Evolutionary conservation across 2,888 invertebrate genomes (phyloP).

Genomic region (Cantharis nigra): DNA sequence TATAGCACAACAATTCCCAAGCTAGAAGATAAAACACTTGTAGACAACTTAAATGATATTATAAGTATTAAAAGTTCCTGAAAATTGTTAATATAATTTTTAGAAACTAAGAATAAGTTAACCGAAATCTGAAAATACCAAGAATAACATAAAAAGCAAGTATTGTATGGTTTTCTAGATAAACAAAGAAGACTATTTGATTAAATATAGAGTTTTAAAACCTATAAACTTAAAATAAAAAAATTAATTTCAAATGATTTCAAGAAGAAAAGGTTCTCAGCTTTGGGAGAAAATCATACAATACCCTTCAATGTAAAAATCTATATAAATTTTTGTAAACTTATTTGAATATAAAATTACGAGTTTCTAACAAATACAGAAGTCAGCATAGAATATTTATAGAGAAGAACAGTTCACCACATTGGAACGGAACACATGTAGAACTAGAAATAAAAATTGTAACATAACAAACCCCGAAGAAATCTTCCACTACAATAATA

Average conservation of each 20-base stretch:
- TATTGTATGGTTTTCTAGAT: background rate
- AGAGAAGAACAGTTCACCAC: conserved; percentile 46
- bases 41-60: background rate
- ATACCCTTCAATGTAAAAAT: background rate
- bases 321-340: background rate
- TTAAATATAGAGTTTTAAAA: no score
- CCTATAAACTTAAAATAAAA: no score
- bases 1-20: background rate
- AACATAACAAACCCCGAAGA: conserved; percentile 54
- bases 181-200: no score
- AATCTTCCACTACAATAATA: conserved; percentile 58
- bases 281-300: background rate
- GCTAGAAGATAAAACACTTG: background rate
- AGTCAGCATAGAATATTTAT: conserved; percentile 55
- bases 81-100: background rate
- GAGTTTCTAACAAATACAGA: background rate
- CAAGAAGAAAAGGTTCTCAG: no score
- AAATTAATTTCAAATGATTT: no score
- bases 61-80: background rate
- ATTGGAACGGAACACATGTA: conserved; percentile 57
- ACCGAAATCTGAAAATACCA: conserved; percentile 7
- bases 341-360: background rate
- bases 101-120: background rate
- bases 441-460: conserved; percentile 44
- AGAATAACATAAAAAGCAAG: conserved; percentile 10